A percentile compares a stretch with the other conserved stretches of the same genome.
Evolutionary conservation across 2,113 vertebrate species (phyloP).

Genomic region (Papio anubis): DNA sequence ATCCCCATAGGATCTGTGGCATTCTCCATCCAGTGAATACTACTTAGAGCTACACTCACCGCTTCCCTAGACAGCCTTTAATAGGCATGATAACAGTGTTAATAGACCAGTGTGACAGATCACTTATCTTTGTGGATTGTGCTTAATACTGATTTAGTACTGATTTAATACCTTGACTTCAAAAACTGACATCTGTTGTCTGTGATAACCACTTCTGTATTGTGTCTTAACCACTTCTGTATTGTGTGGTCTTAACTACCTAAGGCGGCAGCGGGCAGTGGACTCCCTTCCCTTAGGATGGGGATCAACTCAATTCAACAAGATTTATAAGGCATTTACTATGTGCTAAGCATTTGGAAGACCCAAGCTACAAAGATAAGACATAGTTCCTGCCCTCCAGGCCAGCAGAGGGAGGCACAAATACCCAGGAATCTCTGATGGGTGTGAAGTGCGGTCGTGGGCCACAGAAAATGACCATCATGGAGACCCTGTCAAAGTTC

Average conservation of each 20-base stretch:
- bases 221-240: conserved; percentile 62
- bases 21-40: neutral
- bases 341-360: neutral
- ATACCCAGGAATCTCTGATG: neutral
- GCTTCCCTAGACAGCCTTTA: neutral
- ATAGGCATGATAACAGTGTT: conserved; percentile 68
- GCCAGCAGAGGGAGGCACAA: neutral
- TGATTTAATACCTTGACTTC: conserved; percentile 56
- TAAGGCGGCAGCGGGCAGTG: neutral
- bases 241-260: conserved; percentile 51
- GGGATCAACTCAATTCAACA: neutral
- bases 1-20: conserved; percentile 33
- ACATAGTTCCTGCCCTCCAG: neutral
- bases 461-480: neutral
- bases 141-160: conserved; percentile 58
- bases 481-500: neutral
- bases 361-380: neutral
- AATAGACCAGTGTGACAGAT: conserved; percentile 69
- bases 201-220: conserved; percentile 57
- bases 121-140: conserved; percentile 47
- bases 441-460: rapidly evolving
- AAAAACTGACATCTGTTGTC: neutral
- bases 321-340: neutral
- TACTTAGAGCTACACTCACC: conserved; percentile 29
- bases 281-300: neutral